phyloP scores from a whole-genome alignment of 2,888 invertebrate genomes.

The Zygogramma bicolorata region DNA sequence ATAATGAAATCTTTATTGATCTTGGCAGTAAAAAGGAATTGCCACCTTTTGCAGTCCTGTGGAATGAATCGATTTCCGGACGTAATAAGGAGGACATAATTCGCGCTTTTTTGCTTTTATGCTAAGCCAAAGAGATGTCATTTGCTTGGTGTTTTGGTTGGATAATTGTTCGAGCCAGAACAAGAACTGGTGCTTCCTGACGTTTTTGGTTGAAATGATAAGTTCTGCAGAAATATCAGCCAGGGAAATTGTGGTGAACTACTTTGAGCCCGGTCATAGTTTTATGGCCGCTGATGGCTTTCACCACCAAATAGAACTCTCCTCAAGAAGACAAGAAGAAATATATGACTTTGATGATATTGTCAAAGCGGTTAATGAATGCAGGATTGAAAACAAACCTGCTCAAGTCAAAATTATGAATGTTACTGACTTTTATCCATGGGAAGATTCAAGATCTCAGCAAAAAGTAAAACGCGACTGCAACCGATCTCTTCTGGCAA shows the following conservation, averaged over 20 bases:
- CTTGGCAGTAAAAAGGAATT: slow-evolving; percentile 23
- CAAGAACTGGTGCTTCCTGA: slow-evolving; percentile 38
- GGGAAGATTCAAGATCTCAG: slow-evolving; percentile 13
- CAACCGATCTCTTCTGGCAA: slow-evolving; percentile 11
- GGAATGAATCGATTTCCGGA: slow-evolving; percentile 52
- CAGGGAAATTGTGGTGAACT: slow-evolving; percentile 23
- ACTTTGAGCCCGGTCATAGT: slow-evolving; percentile 35
- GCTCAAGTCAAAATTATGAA: neutral
- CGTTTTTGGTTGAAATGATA: slow-evolving; percentile 31
- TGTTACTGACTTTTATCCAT: slow-evolving; percentile 9
- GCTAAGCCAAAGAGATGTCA: slow-evolving; percentile 21
- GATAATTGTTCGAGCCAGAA: slow-evolving; percentile 34
- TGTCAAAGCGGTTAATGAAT: slow-evolving; percentile 22
- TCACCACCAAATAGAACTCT: slow-evolving; percentile 21
- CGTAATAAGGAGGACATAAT: slow-evolving; percentile 47
- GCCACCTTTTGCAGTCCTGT: slow-evolving; percentile 41
- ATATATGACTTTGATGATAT: slow-evolving; percentile 37
- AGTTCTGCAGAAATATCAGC: slow-evolving; percentile 33
- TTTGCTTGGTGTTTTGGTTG: slow-evolving; percentile 24
- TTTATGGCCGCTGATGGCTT: slow-evolving; percentile 34
- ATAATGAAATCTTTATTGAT: slow-evolving; percentile 38
- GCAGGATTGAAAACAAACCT: neutral
- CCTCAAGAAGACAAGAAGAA: slow-evolving; percentile 33
- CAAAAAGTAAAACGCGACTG: slow-evolving; percentile 7
- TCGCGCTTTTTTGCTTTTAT: slow-evolving; percentile 22